Conservation (phyloP, 2,113 vertebrate species). For the Diphyllodes magnificus region DNA sequence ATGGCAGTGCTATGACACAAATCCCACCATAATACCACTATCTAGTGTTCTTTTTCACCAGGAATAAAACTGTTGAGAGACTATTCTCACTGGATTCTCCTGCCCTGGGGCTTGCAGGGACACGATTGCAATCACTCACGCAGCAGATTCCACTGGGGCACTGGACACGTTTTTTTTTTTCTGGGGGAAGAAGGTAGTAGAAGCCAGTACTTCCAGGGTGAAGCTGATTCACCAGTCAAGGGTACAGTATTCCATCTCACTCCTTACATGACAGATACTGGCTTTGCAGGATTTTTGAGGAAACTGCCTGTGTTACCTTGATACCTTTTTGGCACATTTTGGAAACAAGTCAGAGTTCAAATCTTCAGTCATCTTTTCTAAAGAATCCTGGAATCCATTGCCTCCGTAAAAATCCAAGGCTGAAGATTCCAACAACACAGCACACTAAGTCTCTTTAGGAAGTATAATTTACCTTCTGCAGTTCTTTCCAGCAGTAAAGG, state of each 20-base stretch:
- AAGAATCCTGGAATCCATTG: neutral
- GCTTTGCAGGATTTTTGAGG: neutral
- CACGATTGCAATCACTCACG: constrained; percentile 79
- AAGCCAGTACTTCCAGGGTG: neutral
- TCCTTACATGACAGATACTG: neutral
- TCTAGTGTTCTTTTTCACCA: neutral
- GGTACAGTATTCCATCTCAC: neutral
- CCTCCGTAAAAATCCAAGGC: neutral
- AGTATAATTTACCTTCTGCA: neutral
- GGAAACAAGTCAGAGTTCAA: neutral
- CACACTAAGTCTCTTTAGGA: neutral
- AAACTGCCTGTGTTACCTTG: neutral
- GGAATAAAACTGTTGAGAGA: neutral
- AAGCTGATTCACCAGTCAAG: neutral
- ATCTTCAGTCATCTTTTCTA: neutral
- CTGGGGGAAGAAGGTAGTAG: neutral
- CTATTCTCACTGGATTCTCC: constrained; percentile 77
- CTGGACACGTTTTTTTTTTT: constrained; percentile 59
- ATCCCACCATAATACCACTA: neutral
- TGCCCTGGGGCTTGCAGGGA: constrained; percentile 74
- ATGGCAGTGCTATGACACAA: neutral
- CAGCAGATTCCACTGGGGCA: constrained; percentile 78
- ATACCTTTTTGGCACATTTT: neutral
- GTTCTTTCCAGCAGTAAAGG: neutral
- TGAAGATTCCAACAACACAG: neutral